Base-by-base conservation (phyloP, 2,113 vertebrate genomes). In the Acinonyx jubatus region DNA sequence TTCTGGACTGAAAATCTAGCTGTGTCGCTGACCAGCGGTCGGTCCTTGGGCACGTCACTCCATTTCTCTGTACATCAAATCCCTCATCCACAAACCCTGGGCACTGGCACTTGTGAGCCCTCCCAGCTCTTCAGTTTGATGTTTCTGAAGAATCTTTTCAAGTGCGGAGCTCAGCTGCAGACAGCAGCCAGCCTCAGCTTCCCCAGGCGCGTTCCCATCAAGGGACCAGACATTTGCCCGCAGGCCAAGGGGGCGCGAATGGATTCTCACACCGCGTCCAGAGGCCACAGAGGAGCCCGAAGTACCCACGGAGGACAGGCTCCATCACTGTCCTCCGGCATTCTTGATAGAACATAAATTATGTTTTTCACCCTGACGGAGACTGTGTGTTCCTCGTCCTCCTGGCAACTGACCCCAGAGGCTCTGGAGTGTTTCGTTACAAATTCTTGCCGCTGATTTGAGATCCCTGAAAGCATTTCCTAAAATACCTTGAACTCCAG, bases 391-490 rank as follows among this genome's bases (percentile, higher is more conserved):
- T 83, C 71, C 16, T 74, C 76, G 48, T 82, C 89, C 83, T 80
- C 89, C 61, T 48, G 31, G 33, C 55, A 85, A 76, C 91, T 55
- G 52, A 84, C n/a, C 55, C 85, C 80, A 41, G 36, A 45, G 27
- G 14, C 55, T 52, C 78, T 5, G 0, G 27, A 15, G 18, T 18
- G 5, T 61, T 92, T 86, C 65, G 19, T 96, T 61, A 68, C 90
- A 83, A 90, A 92, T 83, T n/a, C 65, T 71, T 48, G 16, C 93
- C 41, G 57, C 61, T 84, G 81, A 74, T 25, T 83, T 45, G 19
- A 89, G 66, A 85, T 16, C 31, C 88, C 89, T 71, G 41, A 85
- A 90, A 97, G 45, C 41, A 4, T 71, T 91, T 97, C 57, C 25
- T 93, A 41, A 87, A 91, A 23, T 52, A 18, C 65, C 63, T 80